Evolutionary conservation across 2,113 vertebrate species (phyloP).

Genomic region (Apaloderma vittatum): DNA sequence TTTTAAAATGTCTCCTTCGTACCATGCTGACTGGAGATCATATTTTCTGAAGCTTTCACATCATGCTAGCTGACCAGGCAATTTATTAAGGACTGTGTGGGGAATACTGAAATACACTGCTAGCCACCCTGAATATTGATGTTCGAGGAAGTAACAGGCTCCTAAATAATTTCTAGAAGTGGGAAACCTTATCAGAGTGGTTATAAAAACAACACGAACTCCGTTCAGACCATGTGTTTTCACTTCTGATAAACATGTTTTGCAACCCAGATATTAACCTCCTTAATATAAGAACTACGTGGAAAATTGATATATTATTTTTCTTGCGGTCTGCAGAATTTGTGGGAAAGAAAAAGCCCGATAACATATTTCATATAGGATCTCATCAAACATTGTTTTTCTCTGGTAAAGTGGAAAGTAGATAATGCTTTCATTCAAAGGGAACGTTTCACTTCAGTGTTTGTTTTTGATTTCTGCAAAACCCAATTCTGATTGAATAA

Average conservation of each 20-base stretch:
- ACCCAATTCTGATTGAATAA: background rate
- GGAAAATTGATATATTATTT: background rate
- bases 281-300: background rate
- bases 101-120: slow-evolving; percentile 26
- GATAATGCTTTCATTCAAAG: background rate
- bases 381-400: background rate
- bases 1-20: background rate
- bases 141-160: background rate
- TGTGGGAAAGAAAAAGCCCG: background rate
- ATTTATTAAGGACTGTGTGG: slow-evolving; percentile 14
- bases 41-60: slow-evolving; percentile 32
- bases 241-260: background rate
- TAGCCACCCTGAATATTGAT: slow-evolving; percentile 23
- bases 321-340: background rate
- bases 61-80: slow-evolving; percentile 16
- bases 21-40: background rate
- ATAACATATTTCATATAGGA: background rate
- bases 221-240: background rate
- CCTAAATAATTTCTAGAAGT: background rate
- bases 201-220: background rate
- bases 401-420: background rate
- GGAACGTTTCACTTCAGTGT: background rate
- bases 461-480: background rate
- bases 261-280: background rate
- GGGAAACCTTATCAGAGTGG: background rate